These are phyloP conservation scores for Cactoblastis cactorum DNA, from an alignment of 2,888 invertebrate species.

Conservation along the genomic window DNA sequence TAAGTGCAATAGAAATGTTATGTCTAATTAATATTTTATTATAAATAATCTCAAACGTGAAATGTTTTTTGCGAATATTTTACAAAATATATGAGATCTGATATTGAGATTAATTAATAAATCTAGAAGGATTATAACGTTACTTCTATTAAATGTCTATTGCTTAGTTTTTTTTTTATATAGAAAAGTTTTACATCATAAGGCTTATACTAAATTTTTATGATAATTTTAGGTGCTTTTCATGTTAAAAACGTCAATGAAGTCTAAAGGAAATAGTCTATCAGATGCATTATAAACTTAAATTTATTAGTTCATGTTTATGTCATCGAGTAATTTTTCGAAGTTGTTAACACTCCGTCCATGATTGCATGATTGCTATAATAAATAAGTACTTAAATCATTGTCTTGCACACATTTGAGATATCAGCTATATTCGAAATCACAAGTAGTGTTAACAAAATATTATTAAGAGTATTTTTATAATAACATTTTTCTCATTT, in stretches of 20 bases:
- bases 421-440: slow-evolving; percentile 13
- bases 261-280: not conserved
- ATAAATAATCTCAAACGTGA: slow-evolving; percentile 40
- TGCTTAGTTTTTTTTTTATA: slow-evolving; percentile 16
- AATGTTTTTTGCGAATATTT: slow-evolving; percentile 45
- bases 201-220: slow-evolving; percentile 18
- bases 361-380: slow-evolving; percentile 55
- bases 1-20: slow-evolving; percentile 76
- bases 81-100: slow-evolving; percentile 63
- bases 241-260: slow-evolving; percentile 1
- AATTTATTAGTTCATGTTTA: not conserved
- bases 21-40: slow-evolving; percentile 65
- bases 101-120: slow-evolving; percentile 75
- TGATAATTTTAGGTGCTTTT: slow-evolving; percentile 26
- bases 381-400: slow-evolving; percentile 72
- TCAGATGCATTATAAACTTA: not conserved
- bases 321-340: slow-evolving; percentile 22
- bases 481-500: slow-evolving; percentile 15
- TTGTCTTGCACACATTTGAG: slow-evolving; percentile 40
- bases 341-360: slow-evolving; percentile 72
- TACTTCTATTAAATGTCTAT: slow-evolving; percentile 37
- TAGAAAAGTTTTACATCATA: slow-evolving; percentile 17
- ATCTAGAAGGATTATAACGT: slow-evolving; percentile 42
- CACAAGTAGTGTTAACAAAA: slow-evolving; percentile 11
- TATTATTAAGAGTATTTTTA: not conserved